Percentiles rank a stretch among this genome's conserved stretches.
Conservation (phyloP, 2,113 vertebrate species). For the Stegastes partitus region DNA sequence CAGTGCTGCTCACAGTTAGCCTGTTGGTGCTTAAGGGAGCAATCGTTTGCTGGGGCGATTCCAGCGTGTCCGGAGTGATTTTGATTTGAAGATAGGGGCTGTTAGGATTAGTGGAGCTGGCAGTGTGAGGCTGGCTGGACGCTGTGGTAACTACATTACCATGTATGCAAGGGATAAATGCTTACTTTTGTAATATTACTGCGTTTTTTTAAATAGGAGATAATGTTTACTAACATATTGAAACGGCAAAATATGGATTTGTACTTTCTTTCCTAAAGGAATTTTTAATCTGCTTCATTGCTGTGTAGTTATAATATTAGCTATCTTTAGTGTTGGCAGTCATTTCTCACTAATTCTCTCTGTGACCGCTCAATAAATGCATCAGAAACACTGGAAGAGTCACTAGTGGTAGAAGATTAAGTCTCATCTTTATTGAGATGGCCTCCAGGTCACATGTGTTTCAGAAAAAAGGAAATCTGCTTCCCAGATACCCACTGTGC, state of each 20-base stretch:
- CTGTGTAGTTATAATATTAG: too few species aligned
- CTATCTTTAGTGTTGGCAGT: neutral
- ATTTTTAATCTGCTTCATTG: too few species aligned
- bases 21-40: slow-evolving; percentile 45
- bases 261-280: too few species aligned
- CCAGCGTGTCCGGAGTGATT: slow-evolving; percentile 26
- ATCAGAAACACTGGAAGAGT: neutral
- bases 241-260: too few species aligned
- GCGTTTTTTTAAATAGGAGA: too few species aligned
- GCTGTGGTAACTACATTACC: neutral
- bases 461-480: slow-evolving; percentile 22
- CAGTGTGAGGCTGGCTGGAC: neutral
- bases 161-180: neutral
- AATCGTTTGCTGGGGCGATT: slow-evolving; percentile 46
- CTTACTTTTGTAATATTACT: too few species aligned
- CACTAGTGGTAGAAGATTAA: slow-evolving; percentile 38
- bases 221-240: too few species aligned
- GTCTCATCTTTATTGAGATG: slow-evolving; percentile 20
- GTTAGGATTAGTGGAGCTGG: slow-evolving; percentile 11
- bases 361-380: neutral
- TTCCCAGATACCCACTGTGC: slow-evolving; percentile 25
- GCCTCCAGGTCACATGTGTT: slow-evolving; percentile 37
- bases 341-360: neutral
- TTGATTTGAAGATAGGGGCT: slow-evolving; percentile 44
- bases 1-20: slow-evolving; percentile 49